A percentile compares a stretch with the other conserved stretches of the same genome.
These are phyloP conservation scores for Acromyrmex charruanus DNA, from an alignment of 1,140 invertebrate species.

Conservation along the genomic window DNA sequence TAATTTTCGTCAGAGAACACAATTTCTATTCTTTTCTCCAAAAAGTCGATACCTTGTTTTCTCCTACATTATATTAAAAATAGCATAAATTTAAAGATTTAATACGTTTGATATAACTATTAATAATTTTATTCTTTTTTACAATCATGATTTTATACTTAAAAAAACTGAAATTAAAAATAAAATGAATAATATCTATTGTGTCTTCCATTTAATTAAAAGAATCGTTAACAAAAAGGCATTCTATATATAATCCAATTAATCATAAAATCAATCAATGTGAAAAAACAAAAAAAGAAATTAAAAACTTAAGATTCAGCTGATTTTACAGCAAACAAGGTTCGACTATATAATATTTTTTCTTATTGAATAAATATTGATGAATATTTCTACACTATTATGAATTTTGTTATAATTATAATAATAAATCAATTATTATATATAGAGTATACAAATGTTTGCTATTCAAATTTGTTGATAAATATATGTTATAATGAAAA, in stretches of 20 bases:
- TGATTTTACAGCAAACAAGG: not conserved
- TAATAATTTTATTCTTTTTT: conserved; percentile 72
- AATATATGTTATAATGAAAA: not conserved
- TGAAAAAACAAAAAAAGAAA: not conserved
- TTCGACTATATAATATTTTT: not conserved
- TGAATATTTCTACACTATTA: conserved; percentile 8
- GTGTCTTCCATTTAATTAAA: conserved; percentile 91
- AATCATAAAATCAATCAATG: not conserved
- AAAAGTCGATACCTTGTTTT: not conserved
- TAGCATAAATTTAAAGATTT: not conserved
- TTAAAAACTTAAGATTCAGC: not conserved
- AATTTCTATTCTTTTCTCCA: not conserved
- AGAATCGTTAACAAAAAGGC: conserved; percentile 93
- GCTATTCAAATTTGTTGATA: not conserved
- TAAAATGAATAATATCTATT: conserved; percentile 92
- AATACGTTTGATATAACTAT: conserved; percentile 26
- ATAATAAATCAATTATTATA: conserved; percentile 16
- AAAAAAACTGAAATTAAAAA: conserved; percentile 95
- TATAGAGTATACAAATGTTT: not conserved
- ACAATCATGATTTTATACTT: conserved; percentile 95
- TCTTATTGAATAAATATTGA: not conserved
- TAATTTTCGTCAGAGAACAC: not conserved
- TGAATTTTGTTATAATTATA: conserved; percentile 25
- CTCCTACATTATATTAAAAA: not conserved
- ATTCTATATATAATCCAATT: not conserved